Percentiles rank a stretch among this genome's conserved stretches.
Conservation (phyloP, 1,140 invertebrate genomes). For the Pseudobourletiella spinata region DNA sequence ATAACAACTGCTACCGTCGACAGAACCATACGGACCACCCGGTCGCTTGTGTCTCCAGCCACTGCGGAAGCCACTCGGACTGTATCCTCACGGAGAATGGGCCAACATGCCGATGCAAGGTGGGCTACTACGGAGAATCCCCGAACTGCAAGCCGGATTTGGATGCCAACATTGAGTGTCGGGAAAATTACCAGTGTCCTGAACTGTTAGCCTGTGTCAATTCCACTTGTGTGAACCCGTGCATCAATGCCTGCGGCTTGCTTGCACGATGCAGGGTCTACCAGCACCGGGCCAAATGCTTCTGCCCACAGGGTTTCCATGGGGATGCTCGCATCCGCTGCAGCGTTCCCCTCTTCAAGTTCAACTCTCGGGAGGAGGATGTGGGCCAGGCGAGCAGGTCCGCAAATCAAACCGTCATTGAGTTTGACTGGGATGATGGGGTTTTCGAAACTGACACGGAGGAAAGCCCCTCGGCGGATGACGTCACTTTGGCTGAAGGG, state of each 20-base stretch:
- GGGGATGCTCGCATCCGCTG: constrained; percentile 68
- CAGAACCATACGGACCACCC: not conserved
- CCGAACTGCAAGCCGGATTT: not conserved
- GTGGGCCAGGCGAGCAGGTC: too few species aligned
- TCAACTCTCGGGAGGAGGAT: not conserved
- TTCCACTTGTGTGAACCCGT: constrained; percentile 69
- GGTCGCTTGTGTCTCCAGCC: constrained; percentile 38
- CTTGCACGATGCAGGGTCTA: constrained; percentile 69
- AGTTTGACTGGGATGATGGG: too few species aligned
- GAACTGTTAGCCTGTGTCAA: constrained; percentile 72
- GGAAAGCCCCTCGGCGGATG: too few species aligned
- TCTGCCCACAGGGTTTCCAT: constrained; percentile 61
- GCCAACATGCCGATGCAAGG: constrained; percentile 66
- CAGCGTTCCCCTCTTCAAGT: constrained; percentile 30
- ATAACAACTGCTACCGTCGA: constrained; percentile 10
- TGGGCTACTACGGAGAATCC: constrained; percentile 28
- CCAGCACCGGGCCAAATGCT: constrained; percentile 63
- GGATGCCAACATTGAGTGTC: not conserved
- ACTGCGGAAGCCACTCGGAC: constrained; percentile 62
- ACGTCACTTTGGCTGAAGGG: too few species aligned
- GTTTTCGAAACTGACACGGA: too few species aligned
- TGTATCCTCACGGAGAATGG: constrained; percentile 67
- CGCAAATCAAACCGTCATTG: too few species aligned
- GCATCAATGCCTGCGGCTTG: constrained; percentile 63
- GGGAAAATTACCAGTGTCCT: constrained; percentile 66